Evolutionary conservation across 1,140 invertebrate genomes (phyloP), one percentile per base, ranked within the genome.

Genomic region (Lepidotrigona ventralis): DNA sequence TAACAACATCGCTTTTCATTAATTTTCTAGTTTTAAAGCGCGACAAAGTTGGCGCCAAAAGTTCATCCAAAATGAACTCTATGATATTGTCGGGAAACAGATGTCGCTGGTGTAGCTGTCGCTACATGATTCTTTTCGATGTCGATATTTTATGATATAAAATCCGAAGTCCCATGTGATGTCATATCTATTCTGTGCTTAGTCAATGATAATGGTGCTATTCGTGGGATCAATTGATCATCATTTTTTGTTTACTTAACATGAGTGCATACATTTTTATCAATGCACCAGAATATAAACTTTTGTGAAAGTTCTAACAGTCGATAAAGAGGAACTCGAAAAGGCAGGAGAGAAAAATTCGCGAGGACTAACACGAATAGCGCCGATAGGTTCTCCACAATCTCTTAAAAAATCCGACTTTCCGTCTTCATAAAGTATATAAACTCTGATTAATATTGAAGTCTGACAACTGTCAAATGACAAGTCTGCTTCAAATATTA

Each of bases 401-500:
- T 81, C 79, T 80, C 26, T 68, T 19, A 74, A 81, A 84, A 84
- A 74, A 74, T 74, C 23, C 26, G 19, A 29, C 21, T 21, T 72
- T 76, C 73, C 74, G 69, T 71, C 84, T 85, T 83, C 51, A 19
- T 72, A 63, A 83, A n/a, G 58, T 56, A 72, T 46, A 79, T 81
- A 69, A 70, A n/a, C 75, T 66, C 29, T 76, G 85, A 77, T 81
- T 68, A 85, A 74, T 66, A 75, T 83, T 78, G 87, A 91, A 91
- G 87, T 86, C 89, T 72, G 87, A 91, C 87, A 91, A 92, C 90
- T 91, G 91, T 92, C 91, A 92, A 90, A 92, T 92, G 91, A 91
- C 85, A 90, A 91, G 85, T 76, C 73, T 56, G 83, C 86, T 90
- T 84, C 21, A 54, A 60, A 70, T 46, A 79, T 63, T 80, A 84